Conservation (phyloP, 2,797 vertebrate genomes). For the Psittacula echo region DNA sequence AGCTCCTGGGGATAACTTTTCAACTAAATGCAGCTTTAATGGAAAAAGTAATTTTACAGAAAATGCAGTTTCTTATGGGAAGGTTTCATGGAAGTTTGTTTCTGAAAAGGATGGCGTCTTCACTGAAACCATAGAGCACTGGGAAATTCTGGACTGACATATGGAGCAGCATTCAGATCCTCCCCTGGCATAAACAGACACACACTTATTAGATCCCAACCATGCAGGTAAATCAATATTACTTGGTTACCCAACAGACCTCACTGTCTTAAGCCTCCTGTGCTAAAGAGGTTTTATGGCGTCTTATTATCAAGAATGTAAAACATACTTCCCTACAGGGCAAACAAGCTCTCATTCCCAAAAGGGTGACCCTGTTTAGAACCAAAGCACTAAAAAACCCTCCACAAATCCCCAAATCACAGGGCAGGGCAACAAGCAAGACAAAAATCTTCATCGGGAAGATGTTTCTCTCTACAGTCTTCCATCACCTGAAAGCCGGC, state of each 20-base stretch:
- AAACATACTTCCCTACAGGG: not conserved
- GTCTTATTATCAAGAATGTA: not conserved
- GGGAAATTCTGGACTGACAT: not conserved
- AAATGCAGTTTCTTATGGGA: not conserved
- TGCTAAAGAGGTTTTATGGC: not conserved
- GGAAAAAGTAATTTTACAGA: not conserved
- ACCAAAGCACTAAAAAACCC: not conserved
- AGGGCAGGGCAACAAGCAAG: not conserved
- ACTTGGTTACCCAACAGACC: not conserved
- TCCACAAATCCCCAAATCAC: not conserved
- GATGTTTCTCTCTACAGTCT: not conserved
- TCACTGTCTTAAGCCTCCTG: not conserved
- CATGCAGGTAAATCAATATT: not conserved
- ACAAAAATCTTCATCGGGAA: not conserved
- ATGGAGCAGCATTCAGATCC: not conserved
- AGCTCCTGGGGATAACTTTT: not conserved
- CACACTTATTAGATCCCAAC: fast-evolving
- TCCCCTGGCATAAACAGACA: not conserved
- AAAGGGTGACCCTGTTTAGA: not conserved
- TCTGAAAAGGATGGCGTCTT: not conserved
- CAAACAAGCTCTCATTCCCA: not conserved
- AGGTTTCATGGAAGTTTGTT: not conserved
- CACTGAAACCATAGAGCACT: not conserved
- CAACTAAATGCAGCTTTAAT: not conserved
- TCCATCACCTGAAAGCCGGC: not conserved